Percentiles rank a stretch among this genome's conserved stretches.
Evolutionary conservation across 2,797 vertebrate genomes (phyloP).

Genomic region (Zenarchopterus dispar): DNA sequence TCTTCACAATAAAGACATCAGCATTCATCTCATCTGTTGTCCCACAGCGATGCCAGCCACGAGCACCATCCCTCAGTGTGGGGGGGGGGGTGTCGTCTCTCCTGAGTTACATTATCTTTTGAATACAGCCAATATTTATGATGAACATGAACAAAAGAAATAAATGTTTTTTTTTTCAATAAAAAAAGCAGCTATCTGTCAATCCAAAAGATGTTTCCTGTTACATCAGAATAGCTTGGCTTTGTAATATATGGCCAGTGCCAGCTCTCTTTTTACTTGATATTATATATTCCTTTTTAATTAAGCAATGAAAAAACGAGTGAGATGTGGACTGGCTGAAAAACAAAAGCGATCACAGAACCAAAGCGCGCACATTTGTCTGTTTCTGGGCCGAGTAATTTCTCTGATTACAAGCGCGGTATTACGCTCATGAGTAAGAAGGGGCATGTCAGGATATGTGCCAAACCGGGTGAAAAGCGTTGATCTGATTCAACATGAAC

Average conservation of each 20-base stretch:
- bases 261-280: constrained; percentile 62
- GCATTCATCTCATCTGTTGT: constrained; percentile 43
- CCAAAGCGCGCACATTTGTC: no score
- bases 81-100: constrained; percentile 4
- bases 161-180: constrained; percentile 18
- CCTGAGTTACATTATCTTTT: constrained; percentile 60
- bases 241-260: constrained; percentile 54
- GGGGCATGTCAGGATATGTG: no score
- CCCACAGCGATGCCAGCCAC: no score
- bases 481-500: no score
- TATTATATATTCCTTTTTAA: constrained; percentile 77
- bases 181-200: constrained; percentile 39
- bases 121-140: constrained; percentile 47
- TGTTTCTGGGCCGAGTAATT: no score
- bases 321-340: constrained; percentile 44
- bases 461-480: no score
- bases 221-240: constrained; percentile 8
- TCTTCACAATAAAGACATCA: constrained; percentile 51
- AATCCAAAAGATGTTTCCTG: no score
- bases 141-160: constrained; percentile 32
- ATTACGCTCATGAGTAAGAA: no score
- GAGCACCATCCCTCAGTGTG: constrained; percentile 25
- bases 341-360: constrained; percentile 25
- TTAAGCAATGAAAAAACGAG: constrained; percentile 59
- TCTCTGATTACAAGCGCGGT: no score